phyloP scores from a whole-genome alignment of 2,113 vertebrate species.

The Phocoena phocoena region DNA sequence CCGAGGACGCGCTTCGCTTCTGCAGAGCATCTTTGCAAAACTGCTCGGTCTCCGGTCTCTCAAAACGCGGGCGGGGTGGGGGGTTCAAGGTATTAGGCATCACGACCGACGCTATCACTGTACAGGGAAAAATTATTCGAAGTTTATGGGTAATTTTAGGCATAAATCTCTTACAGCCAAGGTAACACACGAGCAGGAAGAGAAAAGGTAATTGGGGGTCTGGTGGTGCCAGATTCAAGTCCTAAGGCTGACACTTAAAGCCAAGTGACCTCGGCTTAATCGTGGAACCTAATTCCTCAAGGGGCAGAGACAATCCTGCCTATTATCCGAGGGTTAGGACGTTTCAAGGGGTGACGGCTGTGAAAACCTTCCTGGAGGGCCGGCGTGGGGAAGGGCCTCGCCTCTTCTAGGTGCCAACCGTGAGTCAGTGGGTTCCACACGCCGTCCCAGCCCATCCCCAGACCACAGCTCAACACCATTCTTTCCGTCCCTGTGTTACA shows the following conservation, averaged over 20 bases:
- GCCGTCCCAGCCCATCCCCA: accelerated
- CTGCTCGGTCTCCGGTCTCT: not conserved
- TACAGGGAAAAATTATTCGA: not conserved
- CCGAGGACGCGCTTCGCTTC: not conserved
- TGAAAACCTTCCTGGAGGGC: not conserved
- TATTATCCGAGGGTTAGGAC: not conserved
- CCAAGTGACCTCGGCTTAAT: not conserved
- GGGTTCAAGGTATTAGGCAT: not conserved
- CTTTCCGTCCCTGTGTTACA: accelerated
- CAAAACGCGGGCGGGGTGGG: not conserved
- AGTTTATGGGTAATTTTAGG: not conserved
- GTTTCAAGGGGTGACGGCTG: not conserved
- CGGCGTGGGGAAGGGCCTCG: accelerated
- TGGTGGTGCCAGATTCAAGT: not conserved
- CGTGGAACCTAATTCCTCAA: not conserved
- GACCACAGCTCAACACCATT: accelerated
- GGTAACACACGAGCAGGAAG: not conserved
- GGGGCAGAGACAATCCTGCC: not conserved
- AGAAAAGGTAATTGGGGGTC: not conserved
- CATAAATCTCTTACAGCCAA: not conserved
- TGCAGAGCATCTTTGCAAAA: not conserved
- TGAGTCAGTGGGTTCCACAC: accelerated
- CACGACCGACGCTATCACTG: not conserved
- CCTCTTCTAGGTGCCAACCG: not conserved
- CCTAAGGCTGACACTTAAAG: not conserved